phyloP scores from a whole-genome alignment of 2,113 vertebrate genomes.

The Stegostoma tigrinum region DNA sequence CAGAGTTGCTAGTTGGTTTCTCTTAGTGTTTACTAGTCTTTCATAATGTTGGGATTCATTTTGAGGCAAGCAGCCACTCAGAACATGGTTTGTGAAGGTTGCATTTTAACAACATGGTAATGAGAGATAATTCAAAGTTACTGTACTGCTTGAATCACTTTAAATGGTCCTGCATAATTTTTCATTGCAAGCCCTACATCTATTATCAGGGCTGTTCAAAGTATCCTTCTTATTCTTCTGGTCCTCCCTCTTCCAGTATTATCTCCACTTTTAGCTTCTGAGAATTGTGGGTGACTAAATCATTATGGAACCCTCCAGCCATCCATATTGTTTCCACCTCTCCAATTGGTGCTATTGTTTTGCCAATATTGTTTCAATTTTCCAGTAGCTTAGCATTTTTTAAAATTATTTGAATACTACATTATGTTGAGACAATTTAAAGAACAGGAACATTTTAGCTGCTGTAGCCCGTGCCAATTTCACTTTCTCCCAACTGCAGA shows the following conservation, averaged over 20 bases:
- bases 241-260: not conserved
- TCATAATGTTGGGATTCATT: too few relatives aligned
- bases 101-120: too few relatives aligned
- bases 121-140: too few relatives aligned
- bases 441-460: not conserved
- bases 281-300: not conserved
- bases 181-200: too few relatives aligned
- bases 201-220: too few relatives aligned
- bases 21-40: too few relatives aligned
- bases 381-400: not conserved
- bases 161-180: too few relatives aligned
- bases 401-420: too few relatives aligned
- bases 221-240: not conserved
- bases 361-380: not conserved
- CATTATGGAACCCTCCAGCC: not conserved
- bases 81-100: too few relatives aligned
- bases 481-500: not conserved
- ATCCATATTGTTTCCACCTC: not conserved
- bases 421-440: not conserved
- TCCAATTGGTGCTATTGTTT: not conserved
- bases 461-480: not conserved
- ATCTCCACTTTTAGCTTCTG: not conserved
- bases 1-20: too few relatives aligned
- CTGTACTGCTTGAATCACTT: too few relatives aligned
- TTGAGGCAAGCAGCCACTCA: too few relatives aligned